phyloP scores from a whole-genome alignment of 2,888 invertebrate genomes.

The Noctua fimbriata region DNA sequence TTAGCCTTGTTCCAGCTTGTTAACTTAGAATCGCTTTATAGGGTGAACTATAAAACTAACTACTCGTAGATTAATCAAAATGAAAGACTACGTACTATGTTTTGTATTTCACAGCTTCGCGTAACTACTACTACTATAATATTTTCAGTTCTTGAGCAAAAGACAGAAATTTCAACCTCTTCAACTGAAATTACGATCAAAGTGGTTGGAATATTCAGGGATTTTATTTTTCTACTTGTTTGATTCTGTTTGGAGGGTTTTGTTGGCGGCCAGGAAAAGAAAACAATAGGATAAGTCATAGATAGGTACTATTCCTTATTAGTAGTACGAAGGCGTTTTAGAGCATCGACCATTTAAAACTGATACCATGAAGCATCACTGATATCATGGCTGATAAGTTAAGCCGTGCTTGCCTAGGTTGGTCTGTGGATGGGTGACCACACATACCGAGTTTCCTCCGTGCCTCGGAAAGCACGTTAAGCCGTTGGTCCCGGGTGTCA shows the following conservation, averaged over 20 bases:
- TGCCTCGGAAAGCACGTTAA: too few species aligned
- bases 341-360: neutral
- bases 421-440: too few species aligned
- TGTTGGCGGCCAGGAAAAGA: neutral
- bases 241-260: neutral
- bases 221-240: too few species aligned
- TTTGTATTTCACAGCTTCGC: neutral
- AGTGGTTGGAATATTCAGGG: too few species aligned
- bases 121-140: neutral
- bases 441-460: too few species aligned
- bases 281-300: neutral
- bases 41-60: neutral
- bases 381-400: too few species aligned
- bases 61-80: neutral
- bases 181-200: too few species aligned
- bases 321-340: neutral
- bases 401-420: too few species aligned
- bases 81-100: neutral
- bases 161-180: neutral
- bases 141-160: neutral
- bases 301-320: neutral
- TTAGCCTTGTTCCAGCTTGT: conserved; percentile 49
- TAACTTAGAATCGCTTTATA: conserved; percentile 13
- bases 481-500: too few species aligned
- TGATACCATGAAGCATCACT: neutral